Conservation (phyloP, 2,797 vertebrate genomes). For the Labeo calbasu region DNA sequence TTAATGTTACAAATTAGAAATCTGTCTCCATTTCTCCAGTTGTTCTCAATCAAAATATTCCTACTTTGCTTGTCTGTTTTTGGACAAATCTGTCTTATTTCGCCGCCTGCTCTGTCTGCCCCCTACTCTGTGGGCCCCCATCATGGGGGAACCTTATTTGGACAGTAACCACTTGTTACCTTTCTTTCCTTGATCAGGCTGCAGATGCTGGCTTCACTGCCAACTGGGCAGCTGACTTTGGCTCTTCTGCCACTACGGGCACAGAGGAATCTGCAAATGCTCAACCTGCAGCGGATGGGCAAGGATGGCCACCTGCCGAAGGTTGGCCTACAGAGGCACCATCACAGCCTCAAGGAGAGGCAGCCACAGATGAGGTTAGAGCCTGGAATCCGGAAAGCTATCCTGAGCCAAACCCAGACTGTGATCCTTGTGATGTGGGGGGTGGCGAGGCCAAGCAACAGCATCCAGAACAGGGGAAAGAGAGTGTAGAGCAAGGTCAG, state of each 20-base stretch:
- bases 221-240: conserved; percentile 85
- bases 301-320: conserved; percentile 69
- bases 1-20: not conserved
- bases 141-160: conserved; percentile 73
- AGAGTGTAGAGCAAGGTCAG: conserved; percentile 42
- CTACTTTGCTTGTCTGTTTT: too few relatives aligned
- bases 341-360: conserved; percentile 64
- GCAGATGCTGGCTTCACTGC: conserved; percentile 72
- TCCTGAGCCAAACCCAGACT: conserved; percentile 67
- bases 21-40: not conserved
- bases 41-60: too few relatives aligned
- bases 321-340: conserved; percentile 66
- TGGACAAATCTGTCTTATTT: conserved; percentile 18
- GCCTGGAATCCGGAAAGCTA: conserved; percentile 68
- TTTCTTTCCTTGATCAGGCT: conserved; percentile 77
- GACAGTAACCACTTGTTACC: conserved; percentile 63
- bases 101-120: not conserved
- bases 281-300: conserved; percentile 64
- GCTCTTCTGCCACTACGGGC: conserved; percentile 51
- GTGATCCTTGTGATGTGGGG: conserved; percentile 63
- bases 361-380: conserved; percentile 75
- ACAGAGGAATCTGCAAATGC: conserved; percentile 48
- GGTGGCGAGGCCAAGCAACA: conserved; percentile 54
- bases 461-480: conserved; percentile 42
- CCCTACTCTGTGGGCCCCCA: conserved; percentile 55